Evolutionary conservation across 2,113 vertebrate species (phyloP), one percentile per base, ranked within the genome.

Genomic region (Nerophis ophidion): DNA sequence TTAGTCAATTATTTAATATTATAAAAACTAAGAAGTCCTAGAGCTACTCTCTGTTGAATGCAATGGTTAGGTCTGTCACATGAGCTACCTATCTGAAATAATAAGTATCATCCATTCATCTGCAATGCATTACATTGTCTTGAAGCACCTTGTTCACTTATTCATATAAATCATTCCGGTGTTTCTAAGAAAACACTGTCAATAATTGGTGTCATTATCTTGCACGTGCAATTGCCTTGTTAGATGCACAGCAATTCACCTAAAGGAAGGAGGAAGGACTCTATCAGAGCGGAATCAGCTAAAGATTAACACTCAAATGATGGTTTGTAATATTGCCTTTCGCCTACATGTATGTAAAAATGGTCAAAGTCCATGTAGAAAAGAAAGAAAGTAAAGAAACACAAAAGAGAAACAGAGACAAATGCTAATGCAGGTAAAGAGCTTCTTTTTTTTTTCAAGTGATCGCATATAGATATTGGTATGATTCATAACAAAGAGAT

Each of bases 401-500:
- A 60, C 40, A 59, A 14, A 49, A 13, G 33, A 66, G 0, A 17
- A n/a, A 38, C 11, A 61, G 70, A 75, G 62, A 66, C 55, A 65
- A 64, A 63, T 49, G 38, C 72, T 78, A 80, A 83, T 81, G 72
- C 81, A 70, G 61, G 66, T 70, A 72, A 67, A 80, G 74, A 75
- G 73, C 76, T 80, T 87, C 70, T 6, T 0, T 38, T 81, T 76
- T 79, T 79, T 65, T 79, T 79, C 70, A 77, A 83, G 80, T 81
- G 81, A 87, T 82, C 82, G 74, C 72, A 78, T 59, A 38, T 7
- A 78, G 81, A 82, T 80, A 74, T 74, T 7, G 72, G 68, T 76
- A 81, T 79, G 75, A 80, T 82, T 79, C 82, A 80, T 87, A 81
- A 79, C 72, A 58, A 81, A 85, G 77, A 68, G 76, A 86, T 82